Base-by-base conservation (phyloP, 2,113 vertebrate species). In the Carlito syrichta region DNA sequence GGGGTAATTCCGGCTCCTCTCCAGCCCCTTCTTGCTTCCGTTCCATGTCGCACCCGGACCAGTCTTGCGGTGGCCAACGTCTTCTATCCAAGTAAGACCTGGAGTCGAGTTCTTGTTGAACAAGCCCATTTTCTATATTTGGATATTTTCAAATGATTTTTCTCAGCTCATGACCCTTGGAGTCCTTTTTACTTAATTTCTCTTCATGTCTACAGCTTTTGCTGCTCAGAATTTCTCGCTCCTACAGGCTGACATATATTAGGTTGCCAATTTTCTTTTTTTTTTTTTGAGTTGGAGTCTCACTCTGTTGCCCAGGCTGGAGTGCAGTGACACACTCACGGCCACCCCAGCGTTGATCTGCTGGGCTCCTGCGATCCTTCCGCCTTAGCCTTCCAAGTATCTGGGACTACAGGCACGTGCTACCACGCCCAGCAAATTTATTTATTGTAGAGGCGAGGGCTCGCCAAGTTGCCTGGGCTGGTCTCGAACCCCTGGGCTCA, bases 181-280 rank as follows among this genome's bases (percentile, higher is more conserved):
- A 89, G 69, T 82, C 81, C 16, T 43, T 63, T 48, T 89, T 86
- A 73, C n/a, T 96, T 84, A 68, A 84, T 97, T 95, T 93, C 40
- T 54, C 3, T 95, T 73, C 27, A 6, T 81, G 32, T 94, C 88
- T 86, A 38, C 68, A 93, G 16, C 45, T 95, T 94, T 79, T 60
- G 79, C 74, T 87, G 2, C 30, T 17, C n/a, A 56, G 78, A 91
- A 91, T 91, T 92, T 94, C 87, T 84, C 45, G 77, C 69, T 73
- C 9, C 62, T 58, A 5, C 19, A 81, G 68, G 56, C 73, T 76
- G 83, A 96, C 86, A 78, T 50, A 54, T 16, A 60, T 86, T 50
- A 25, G 63, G 3, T 86, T 96, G 82, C 79, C 83, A 66, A 1
- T 52, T 76, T n/a, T n/a, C n/a, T n/a, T n/a, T n/a, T n/a, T n/a